Conservation (phyloP, 2,797 vertebrate species). For the Phaenicophaeus curvirostris region DNA sequence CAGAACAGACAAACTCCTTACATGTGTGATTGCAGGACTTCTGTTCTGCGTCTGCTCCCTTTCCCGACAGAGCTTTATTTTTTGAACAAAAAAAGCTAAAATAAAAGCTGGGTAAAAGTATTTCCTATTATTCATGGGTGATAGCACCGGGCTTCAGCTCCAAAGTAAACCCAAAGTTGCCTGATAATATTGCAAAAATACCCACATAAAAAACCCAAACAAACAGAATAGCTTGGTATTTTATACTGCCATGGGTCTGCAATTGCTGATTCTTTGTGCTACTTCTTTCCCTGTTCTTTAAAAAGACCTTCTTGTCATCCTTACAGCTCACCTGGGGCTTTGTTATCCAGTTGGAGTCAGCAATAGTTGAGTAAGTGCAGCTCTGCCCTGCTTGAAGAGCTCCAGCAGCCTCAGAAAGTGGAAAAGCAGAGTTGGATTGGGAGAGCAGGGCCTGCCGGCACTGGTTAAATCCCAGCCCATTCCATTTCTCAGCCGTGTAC, state of each 20-base stretch:
- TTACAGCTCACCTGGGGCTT: not conserved
- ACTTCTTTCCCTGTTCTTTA: not conserved
- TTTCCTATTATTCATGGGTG: rapidly evolving
- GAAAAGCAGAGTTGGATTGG: rapidly evolving
- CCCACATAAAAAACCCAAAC: no score
- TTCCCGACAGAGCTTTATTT: not conserved
- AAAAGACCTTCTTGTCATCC: not conserved
- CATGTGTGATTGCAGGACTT: not conserved
- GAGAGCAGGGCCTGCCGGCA: not conserved
- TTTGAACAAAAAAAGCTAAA: not conserved
- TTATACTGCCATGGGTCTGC: not conserved
- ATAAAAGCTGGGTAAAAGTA: not conserved
- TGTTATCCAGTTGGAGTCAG: not conserved
- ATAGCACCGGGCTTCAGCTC: rapidly evolving
- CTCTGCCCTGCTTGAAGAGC: not conserved
- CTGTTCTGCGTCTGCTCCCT: not conserved
- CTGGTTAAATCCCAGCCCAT: not conserved
- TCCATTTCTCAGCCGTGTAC: not conserved
- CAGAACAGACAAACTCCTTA: not conserved
- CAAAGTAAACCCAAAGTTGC: not conserved
- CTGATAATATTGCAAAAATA: not conserved
- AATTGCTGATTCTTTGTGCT: not conserved
- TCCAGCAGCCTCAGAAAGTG: not conserved
- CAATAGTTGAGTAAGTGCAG: not conserved
- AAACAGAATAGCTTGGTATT: rapidly evolving